These are phyloP conservation scores for Mylabris sibirica DNA, from an alignment of 2,888 invertebrate genomes.

Conservation along the genomic window DNA sequence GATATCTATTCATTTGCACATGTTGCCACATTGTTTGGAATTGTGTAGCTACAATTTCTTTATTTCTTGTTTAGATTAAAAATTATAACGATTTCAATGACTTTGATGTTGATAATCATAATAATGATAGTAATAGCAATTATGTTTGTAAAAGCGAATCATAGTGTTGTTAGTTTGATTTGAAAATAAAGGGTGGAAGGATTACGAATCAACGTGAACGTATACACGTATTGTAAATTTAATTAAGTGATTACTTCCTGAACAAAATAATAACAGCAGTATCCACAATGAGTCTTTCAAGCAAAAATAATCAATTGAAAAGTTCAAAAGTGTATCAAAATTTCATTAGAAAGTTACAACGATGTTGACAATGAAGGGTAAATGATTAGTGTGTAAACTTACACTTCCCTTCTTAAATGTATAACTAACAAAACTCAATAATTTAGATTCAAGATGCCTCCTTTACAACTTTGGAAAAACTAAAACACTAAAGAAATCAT, in stretches of 20 bases:
- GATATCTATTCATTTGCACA: too few relatives aligned
- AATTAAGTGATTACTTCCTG: conserved; percentile 6
- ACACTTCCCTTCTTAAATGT: too few relatives aligned
- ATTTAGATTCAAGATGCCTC: too few relatives aligned
- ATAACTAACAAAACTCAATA: too few relatives aligned
- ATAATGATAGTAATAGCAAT: background rate
- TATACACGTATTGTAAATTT: background rate
- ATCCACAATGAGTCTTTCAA: background rate
- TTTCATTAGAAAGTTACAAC: background rate
- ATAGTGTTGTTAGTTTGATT: background rate
- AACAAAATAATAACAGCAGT: background rate
- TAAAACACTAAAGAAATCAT: too few relatives aligned
- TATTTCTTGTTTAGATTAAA: conserved; percentile 17
- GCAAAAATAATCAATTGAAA: background rate
- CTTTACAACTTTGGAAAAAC: too few relatives aligned
- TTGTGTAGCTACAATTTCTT: conserved; percentile 21
- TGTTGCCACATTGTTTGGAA: conserved; percentile 1
- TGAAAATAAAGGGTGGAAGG: background rate
- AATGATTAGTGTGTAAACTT: too few relatives aligned
- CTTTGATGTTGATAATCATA: background rate
- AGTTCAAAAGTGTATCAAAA: background rate
- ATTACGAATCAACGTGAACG: background rate
- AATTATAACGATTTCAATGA: background rate
- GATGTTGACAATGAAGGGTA: too few relatives aligned
- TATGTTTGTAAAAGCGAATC: background rate